Percentiles rank a stretch among this genome's conserved stretches.
phyloP scores from a whole-genome alignment of 2,113 vertebrate genomes.

The Prochilodus magdalenae region DNA sequence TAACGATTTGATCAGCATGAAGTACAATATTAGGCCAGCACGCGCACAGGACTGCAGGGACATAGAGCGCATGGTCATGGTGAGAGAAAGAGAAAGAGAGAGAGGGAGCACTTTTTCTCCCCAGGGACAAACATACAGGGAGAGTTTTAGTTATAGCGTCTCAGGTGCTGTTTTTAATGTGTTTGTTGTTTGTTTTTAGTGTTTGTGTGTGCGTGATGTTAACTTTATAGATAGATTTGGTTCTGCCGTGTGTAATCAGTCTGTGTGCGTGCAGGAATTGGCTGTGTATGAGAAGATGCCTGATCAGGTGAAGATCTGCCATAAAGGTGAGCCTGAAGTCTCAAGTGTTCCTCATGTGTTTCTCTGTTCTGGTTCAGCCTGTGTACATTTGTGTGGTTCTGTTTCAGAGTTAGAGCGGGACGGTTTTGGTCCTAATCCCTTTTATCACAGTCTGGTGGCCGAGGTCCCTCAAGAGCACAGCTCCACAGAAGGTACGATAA shows the following conservation, averaged over 20 bases:
- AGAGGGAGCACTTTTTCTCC: no score
- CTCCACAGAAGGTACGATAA: conserved; percentile 71
- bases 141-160: no score
- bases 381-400: background rate
- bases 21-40: conserved; percentile 67
- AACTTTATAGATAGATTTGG: background rate
- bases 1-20: conserved; percentile 57
- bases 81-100: conserved; percentile 55
- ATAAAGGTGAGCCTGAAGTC: conserved; percentile 64
- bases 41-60: conserved; percentile 73
- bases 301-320: conserved; percentile 73
- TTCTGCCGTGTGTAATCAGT: no score
- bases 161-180: no score
- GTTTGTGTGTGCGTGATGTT: background rate
- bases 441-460: conserved; percentile 77
- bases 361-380: no score
- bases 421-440: conserved; percentile 76
- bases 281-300: conserved; percentile 76
- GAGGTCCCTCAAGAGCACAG: conserved; percentile 72
- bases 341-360: background rate
- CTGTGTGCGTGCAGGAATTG: conserved; percentile 72
- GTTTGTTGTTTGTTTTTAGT: no score
- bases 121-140: no score
- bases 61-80: conserved; percentile 75
- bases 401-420: conserved; percentile 73